Conservation (phyloP, 2,888 invertebrate species). For the Nasonovia ribisnigri region DNA sequence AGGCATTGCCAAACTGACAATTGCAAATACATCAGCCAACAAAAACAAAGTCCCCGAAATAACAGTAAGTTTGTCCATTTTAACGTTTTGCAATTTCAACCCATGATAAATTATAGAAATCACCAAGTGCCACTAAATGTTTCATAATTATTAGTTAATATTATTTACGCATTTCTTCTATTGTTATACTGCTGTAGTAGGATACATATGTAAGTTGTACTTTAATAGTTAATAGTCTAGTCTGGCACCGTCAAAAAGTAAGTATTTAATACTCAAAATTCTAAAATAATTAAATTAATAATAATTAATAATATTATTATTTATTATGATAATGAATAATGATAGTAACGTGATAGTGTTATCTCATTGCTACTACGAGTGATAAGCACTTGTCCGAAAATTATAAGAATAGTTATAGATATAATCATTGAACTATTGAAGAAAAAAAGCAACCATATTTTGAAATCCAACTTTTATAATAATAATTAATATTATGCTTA, state of each 20-base stretch:
- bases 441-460: too few relatives aligned
- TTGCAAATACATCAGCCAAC: constrained; percentile 93
- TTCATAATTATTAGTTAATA: neutral
- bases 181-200: neutral
- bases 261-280: neutral
- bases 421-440: too few relatives aligned
- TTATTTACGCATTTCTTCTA: neutral
- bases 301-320: neutral
- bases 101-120: neutral
- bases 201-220: neutral
- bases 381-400: too few relatives aligned
- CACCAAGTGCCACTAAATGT: neutral
- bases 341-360: neutral
- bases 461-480: too few relatives aligned
- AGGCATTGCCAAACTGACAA: constrained; percentile 92
- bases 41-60: constrained; percentile 93
- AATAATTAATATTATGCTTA: too few relatives aligned
- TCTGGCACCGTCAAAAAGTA: neutral
- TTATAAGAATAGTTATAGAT: too few relatives aligned
- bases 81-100: constrained; percentile 4
- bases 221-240: neutral
- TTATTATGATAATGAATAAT: neutral
- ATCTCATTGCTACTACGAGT: neutral
- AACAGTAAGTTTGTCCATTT: constrained; percentile 92
- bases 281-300: neutral